Percentiles rank a stretch among this genome's conserved stretches.
phyloP scores from a whole-genome alignment of 2,113 vertebrate genomes.

The Coregonus clupeaformis region DNA sequence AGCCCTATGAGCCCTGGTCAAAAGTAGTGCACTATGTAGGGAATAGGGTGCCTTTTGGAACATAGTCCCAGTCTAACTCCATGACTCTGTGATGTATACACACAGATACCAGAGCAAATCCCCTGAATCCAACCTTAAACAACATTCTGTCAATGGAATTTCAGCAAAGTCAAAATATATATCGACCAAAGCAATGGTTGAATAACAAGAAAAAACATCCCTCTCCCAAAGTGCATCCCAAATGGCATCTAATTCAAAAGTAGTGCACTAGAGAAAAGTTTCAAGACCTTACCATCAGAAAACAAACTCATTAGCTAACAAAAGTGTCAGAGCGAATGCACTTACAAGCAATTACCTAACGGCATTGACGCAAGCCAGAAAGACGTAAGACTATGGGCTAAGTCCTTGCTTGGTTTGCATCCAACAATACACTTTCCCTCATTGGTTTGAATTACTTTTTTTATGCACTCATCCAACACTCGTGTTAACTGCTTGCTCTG shows the following conservation, averaged over 20 bases:
- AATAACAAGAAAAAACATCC: no score
- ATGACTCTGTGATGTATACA: no score
- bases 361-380: not conserved
- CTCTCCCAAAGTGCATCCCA: no score
- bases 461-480: not conserved
- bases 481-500: not conserved
- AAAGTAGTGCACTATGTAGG: no score
- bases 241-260: no score
- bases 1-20: no score
- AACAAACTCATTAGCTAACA: not conserved
- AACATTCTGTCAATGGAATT: not conserved
- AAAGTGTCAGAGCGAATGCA: not conserved
- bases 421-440: not conserved
- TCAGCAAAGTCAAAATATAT: not conserved
- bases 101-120: not conserved
- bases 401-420: not conserved
- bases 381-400: not conserved
- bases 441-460: not conserved
- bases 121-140: slow-evolving; percentile 9
- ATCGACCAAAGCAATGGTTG: no score
- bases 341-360: not conserved
- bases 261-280: no score
- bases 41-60: no score
- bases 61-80: no score
- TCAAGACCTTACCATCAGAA: not conserved